These are phyloP conservation scores for Eupithecia dodoneata DNA, from an alignment of 2,888 invertebrate genomes.

Conservation along the genomic window DNA sequence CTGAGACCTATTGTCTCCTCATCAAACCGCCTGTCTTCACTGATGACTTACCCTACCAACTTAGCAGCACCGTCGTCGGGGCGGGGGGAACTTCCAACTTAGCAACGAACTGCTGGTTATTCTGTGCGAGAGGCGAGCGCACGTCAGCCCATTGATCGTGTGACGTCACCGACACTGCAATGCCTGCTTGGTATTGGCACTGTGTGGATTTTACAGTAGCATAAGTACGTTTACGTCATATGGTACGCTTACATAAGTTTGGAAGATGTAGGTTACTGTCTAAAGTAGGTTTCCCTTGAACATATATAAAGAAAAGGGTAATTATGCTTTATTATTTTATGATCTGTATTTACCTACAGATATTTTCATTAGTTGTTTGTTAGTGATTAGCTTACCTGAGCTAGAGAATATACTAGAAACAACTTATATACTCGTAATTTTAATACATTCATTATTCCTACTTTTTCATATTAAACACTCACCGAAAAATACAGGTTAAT, in stretches of 20 bases:
- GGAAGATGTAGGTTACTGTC: background rate
- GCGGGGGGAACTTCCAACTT: background rate
- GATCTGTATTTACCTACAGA: background rate
- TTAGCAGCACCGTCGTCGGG: background rate
- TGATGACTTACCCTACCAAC: background rate
- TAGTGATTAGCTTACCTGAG: background rate
- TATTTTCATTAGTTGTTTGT: background rate
- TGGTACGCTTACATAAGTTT: background rate
- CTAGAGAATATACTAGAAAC: background rate
- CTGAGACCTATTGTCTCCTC: background rate
- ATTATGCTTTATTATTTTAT: background rate
- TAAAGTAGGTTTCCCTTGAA: background rate
- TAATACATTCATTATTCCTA: background rate
- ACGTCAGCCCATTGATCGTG: constrained; percentile 77
- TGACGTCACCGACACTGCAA: constrained; percentile 72
- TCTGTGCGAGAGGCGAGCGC: constrained; percentile 38
- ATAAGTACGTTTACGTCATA: constrained; percentile 20
- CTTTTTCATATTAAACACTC: too few species aligned
- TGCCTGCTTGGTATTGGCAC: constrained; percentile 45
- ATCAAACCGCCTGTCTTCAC: background rate
- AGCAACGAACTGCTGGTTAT: constrained; percentile 4
- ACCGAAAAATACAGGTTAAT: too few species aligned
- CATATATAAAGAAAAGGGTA: background rate
- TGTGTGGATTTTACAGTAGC: constrained; percentile 46
- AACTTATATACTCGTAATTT: background rate